Evolutionary conservation across 2,888 invertebrate species (phyloP), one percentile per base, ranked within the genome.

Genomic region (Griposia aprilina): DNA sequence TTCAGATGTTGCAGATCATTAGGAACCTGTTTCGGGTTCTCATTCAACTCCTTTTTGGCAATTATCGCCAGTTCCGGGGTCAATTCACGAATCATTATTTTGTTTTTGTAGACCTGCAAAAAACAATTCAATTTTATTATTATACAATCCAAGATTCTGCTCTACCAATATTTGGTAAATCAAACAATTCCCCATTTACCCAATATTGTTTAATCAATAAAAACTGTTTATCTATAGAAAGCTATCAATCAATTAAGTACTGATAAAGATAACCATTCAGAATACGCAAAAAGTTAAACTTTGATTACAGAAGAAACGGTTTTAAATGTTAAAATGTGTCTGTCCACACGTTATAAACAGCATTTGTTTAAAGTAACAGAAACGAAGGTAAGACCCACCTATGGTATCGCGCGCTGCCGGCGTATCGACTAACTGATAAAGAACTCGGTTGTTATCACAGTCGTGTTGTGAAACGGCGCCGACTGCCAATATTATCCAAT

Each of bases 1-100:
- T 96, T 96, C 48, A 97, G 91, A 83, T 94, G 91, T 72, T 92
- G 88, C 66, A 97, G 90, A 89, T 97, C 97, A 57, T 94, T 93
- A n/a, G 90, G 86, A 8, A 94, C 91, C 75, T 94, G 91, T 4
- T 91, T 94, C 0, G 97, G 95, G 78, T 97, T 96, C 86, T 97
- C 97, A 63, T 96, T 95, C 41, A 97, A 89, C 83, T 97, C 97
- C 7, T 94, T 90, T 74, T 92, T 93, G 62, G 97, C 97, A 85
- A 95, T 93, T 87, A 92, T 90, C 76, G 96, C 96, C 78, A 97
- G 92, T 74, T 96, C 97, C 52, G 96, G 93, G 8, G 95, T 82
- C 65, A 97, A 87, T 76, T 93, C 91, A 11, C 96, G 94, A 82
- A 96, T 84, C 96, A 96, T 95, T 69, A 2, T 80, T 72, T 88